These are phyloP conservation scores for Biston stratarius DNA, from an alignment of 2,888 invertebrate genomes.

Conservation along the genomic window DNA sequence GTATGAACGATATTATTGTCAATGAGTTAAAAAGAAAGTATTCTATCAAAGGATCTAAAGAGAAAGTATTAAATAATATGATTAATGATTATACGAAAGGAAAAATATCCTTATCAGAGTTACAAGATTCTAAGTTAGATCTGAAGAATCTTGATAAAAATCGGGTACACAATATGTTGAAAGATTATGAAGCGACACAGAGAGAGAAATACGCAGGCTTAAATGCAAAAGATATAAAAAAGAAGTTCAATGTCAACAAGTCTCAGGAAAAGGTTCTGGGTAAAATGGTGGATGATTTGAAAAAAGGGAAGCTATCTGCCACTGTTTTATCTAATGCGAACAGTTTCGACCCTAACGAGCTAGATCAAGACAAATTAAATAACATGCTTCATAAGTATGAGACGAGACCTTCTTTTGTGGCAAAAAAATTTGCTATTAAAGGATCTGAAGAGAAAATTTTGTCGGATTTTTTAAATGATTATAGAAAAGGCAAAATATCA, in stretches of 20 bases:
- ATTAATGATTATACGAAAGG: conserved; percentile 45
- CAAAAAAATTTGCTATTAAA: conserved; percentile 25
- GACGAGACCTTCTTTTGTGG: conserved; percentile 13
- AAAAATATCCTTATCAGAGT: conserved; percentile 38
- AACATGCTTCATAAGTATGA: conserved; percentile 49
- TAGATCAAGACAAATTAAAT: conserved; percentile 48
- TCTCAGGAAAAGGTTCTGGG: conserved; percentile 41
- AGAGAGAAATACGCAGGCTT: conserved; percentile 28
- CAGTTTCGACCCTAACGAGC: conserved; percentile 46
- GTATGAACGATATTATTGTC: conserved; percentile 45
- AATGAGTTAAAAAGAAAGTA: conserved; percentile 47
- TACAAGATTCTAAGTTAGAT: conserved; percentile 38
- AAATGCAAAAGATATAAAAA: conserved; percentile 45
- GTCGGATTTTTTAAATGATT: conserved; percentile 27
- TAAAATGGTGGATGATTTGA: conserved; percentile 45
- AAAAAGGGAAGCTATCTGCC: conserved; percentile 46
- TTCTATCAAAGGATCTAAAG: conserved; percentile 41
- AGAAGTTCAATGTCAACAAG: conserved; percentile 42
- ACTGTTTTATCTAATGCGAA: conserved; percentile 46
- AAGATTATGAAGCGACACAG: conserved; percentile 35
- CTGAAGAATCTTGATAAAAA: conserved; percentile 38
- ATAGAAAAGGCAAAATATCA: conserved; percentile 9
- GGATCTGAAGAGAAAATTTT: conserved; percentile 26
- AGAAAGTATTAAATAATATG: conserved; percentile 42
- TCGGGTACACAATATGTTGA: conserved; percentile 27